Evolutionary conservation across 2,888 invertebrate species (phyloP).

Genomic region (Lumbricus terrestris): DNA sequence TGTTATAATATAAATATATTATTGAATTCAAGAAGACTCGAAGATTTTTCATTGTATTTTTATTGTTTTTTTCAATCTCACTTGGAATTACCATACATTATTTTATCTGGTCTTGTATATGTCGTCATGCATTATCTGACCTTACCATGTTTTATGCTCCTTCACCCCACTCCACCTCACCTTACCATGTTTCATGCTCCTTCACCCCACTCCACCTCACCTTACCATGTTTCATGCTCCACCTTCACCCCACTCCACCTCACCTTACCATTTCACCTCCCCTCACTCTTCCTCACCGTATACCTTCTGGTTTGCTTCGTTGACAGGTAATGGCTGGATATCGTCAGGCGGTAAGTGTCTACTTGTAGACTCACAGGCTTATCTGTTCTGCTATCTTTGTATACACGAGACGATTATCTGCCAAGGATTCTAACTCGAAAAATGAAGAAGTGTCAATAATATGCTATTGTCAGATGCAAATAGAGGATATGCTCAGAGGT

Average conservation of each 20-base stretch:
- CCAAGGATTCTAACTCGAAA: neutral
- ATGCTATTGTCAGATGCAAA: too few species aligned
- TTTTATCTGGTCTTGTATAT: neutral
- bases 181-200: too few species aligned
- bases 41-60: neutral
- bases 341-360: conserved; percentile 3
- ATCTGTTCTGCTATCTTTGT: neutral
- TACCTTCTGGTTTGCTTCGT: neutral
- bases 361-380: neutral
- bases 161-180: neutral
- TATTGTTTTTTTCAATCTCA: neutral
- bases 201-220: neutral
- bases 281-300: neutral
- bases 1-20: too few species aligned
- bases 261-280: neutral
- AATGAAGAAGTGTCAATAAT: neutral
- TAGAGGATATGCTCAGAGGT: too few species aligned
- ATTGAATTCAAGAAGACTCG: too few species aligned
- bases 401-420: neutral
- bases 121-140: neutral
- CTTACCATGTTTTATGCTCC: neutral
- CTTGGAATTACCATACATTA: neutral
- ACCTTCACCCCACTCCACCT: neutral
- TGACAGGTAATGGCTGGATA: conserved; percentile 10
- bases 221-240: neutral